These are phyloP conservation scores for Desoria tigrina DNA, from an alignment of 2,888 invertebrate species.

Conservation along the genomic window DNA sequence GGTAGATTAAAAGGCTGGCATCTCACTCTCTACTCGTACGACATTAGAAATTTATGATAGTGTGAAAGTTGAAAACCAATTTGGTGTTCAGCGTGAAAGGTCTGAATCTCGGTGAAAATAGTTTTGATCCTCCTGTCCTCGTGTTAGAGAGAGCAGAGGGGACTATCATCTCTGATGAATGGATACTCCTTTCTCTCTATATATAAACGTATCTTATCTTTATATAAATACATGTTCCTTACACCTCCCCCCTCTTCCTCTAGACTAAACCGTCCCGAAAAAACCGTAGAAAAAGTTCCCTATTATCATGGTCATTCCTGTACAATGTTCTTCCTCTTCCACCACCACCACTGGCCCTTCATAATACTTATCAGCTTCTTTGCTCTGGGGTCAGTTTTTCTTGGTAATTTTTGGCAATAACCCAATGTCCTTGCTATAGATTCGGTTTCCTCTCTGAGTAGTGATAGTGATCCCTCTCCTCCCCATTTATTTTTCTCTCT, in stretches of 20 bases:
- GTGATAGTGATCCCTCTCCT: neutral
- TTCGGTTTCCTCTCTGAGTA: neutral
- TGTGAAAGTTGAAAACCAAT: slow-evolving; percentile 3
- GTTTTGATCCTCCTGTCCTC: slow-evolving; percentile 4
- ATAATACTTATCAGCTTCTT: slow-evolving; percentile 7
- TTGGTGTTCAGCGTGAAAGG: slow-evolving; percentile 20
- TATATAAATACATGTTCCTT: neutral
- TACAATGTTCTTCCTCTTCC: neutral
- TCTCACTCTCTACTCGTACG: neutral
- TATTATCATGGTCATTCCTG: slow-evolving; percentile 6
- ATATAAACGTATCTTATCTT: slow-evolving; percentile 10
- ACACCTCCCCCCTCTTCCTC: no score
- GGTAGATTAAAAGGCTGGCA: slow-evolving; percentile 14
- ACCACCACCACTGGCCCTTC: neutral
- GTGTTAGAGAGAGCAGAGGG: no score
- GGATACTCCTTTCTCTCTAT: neutral
- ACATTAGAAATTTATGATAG: slow-evolving; percentile 13
- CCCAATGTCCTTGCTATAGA: slow-evolving; percentile 5
- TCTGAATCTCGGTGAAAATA: slow-evolving; percentile 33
- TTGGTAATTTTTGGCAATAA: slow-evolving; percentile 13
- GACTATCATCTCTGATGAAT: no score
- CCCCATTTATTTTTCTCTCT: slow-evolving; percentile 4
- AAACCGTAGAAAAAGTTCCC: no score
- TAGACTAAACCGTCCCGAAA: no score
- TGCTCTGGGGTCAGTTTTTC: neutral